Evolutionary conservation across 2,113 vertebrate species (phyloP).

Genomic region (Hemibagrus wyckioides): DNA sequence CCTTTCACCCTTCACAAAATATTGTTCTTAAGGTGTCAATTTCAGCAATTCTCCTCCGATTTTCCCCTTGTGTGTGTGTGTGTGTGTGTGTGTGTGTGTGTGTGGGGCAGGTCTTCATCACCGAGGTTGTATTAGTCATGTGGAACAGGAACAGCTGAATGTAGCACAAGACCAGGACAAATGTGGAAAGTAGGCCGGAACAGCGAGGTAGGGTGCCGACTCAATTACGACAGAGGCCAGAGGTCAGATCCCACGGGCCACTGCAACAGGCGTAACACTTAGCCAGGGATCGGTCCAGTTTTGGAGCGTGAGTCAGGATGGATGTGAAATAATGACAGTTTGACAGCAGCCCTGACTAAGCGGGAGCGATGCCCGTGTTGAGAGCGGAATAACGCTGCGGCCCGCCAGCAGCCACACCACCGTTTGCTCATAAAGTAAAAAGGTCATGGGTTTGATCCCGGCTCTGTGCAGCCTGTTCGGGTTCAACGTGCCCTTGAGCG

Average conservation of each 20-base stretch:
- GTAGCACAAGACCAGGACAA: conserved; percentile 53
- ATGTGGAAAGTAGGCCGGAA: conserved; percentile 61
- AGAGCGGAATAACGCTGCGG: background rate
- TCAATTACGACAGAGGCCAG: conserved; percentile 66
- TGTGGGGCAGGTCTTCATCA: conserved; percentile 28
- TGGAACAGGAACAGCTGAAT: conserved; percentile 51
- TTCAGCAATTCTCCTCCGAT: background rate
- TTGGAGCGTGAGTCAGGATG: background rate
- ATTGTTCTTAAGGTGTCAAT: background rate
- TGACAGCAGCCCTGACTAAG: conserved; percentile 16
- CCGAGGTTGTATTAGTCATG: conserved; percentile 53
- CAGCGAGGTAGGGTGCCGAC: conserved; percentile 63
- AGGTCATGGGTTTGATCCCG: conserved; percentile 24
- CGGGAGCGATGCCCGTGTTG: background rate
- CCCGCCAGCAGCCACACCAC: background rate
- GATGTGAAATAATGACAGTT: conserved; percentile 5
- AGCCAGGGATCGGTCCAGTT: conserved; percentile 42
- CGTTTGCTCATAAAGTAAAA: conserved; percentile 11
- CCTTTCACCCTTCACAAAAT: background rate
- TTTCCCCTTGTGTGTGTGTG: background rate
- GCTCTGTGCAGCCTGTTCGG: background rate
- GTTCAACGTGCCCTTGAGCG: conserved; percentile 16
- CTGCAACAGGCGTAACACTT: conserved; percentile 42
- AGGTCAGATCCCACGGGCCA: conserved; percentile 64
- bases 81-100: background rate